A percentile compares a stretch with the other conserved stretches of the same genome.
Conservation (phyloP, 2,888 invertebrate species). For the Scaptomyza tumidula region DNA sequence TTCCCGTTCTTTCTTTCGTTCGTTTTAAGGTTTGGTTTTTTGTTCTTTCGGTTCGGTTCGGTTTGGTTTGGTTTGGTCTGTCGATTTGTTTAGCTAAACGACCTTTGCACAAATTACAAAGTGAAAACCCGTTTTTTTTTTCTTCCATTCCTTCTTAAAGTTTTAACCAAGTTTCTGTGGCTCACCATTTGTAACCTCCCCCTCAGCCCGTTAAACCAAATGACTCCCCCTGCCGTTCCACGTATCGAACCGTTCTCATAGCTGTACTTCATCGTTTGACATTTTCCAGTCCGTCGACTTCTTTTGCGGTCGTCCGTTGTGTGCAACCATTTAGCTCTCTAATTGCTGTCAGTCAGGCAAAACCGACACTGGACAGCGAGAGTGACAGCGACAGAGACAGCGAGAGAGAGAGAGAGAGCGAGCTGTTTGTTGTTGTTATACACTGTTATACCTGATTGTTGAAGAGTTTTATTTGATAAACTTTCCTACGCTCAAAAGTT, state of each 20-base stretch:
- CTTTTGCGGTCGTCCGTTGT: slow-evolving; percentile 61
- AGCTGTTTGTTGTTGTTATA: not conserved
- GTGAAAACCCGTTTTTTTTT: slow-evolving; percentile 36
- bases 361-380: not conserved
- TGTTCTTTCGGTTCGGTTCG: too few species aligned
- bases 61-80: not conserved
- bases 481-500: too few species aligned
- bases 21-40: slow-evolving; percentile 11
- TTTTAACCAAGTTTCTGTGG: too few species aligned
- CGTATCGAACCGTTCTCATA: not conserved
- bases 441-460: not conserved
- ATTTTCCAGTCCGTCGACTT: slow-evolving; percentile 52
- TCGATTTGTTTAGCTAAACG: slow-evolving; percentile 35
- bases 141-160: too few species aligned
- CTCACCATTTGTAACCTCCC: not conserved
- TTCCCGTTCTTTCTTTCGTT: not conserved
- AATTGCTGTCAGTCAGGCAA: slow-evolving; percentile 56
- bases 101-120: slow-evolving; percentile 53
- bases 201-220: too few species aligned
- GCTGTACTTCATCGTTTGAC: slow-evolving; percentile 15
- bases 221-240: too few species aligned
- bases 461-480: not conserved
- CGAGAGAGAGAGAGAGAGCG: not conserved
- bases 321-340: slow-evolving; percentile 47
- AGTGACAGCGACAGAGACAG: not conserved